phyloP scores from a whole-genome alignment of 2,113 vertebrate genomes.

The Scomber colias region DNA sequence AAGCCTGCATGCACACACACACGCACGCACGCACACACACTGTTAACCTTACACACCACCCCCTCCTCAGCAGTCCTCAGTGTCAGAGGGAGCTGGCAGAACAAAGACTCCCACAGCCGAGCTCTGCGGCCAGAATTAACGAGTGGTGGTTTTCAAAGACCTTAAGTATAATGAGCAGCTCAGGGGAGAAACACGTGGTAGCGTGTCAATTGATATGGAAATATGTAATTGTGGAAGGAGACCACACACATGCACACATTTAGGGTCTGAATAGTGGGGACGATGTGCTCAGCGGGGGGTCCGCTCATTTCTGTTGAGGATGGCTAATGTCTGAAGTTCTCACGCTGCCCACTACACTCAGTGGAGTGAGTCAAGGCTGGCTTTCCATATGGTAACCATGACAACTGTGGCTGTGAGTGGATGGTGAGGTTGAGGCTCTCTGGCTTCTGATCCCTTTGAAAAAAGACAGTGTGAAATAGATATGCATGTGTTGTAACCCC shows the following conservation, averaged over 20 bases:
- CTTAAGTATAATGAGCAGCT: conserved; percentile 76
- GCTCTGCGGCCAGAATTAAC: conserved; percentile 58
- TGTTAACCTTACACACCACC: conserved; percentile 31
- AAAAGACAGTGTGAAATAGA: conserved; percentile 70
- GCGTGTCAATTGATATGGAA: conserved; percentile 80
- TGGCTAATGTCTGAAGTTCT: conserved; percentile 80
- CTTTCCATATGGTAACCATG: conserved; percentile 82
- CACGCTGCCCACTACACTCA: conserved; percentile 70
- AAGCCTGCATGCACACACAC: conserved; percentile 9
- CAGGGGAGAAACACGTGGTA: conserved; percentile 73
- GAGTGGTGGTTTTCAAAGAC: conserved; percentile 74
- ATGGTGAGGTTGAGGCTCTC: conserved; percentile 67
- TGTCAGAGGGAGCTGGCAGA: conserved; percentile 60
- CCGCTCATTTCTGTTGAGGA: conserved; percentile 72
- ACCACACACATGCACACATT: conserved; percentile 80
- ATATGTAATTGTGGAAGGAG: conserved; percentile 69
- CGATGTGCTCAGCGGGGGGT: conserved; percentile 62
- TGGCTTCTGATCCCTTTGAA: conserved; percentile 75
- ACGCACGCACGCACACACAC: conserved; percentile 27
- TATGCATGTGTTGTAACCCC: conserved; percentile 48
- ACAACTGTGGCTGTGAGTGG: conserved; percentile 75
- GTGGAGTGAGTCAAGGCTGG: conserved; percentile 57
- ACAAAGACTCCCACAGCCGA: conserved; percentile 74
- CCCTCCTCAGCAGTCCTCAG: conserved; percentile 46
- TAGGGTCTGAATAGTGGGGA: conserved; percentile 64